Conservation (phyloP, 2,888 invertebrate genomes). For the Malachius bipustulatus region DNA sequence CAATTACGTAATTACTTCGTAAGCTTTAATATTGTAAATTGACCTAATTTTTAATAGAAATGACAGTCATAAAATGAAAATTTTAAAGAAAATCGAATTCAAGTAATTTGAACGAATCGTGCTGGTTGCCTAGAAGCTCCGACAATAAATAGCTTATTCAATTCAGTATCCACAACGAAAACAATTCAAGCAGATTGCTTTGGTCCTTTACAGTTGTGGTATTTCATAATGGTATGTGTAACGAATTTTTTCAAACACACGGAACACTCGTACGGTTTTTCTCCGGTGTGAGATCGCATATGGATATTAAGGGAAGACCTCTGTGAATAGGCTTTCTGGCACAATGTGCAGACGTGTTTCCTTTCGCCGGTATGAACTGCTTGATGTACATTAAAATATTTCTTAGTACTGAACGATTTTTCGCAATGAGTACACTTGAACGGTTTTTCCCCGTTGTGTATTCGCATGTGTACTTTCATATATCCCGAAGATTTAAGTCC, state of each 20-base stretch:
- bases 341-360: slow-evolving; percentile 24
- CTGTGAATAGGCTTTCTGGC: slow-evolving; percentile 44
- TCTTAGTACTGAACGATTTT: slow-evolving; percentile 20
- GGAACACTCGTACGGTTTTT: slow-evolving; percentile 42
- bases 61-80: no score
- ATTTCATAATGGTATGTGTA: no score
- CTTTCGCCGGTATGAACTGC: slow-evolving; percentile 42
- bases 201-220: no score
- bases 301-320: slow-evolving; percentile 41
- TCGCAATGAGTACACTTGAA: not conserved
- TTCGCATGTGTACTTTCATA: slow-evolving; percentile 22
- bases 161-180: no score
- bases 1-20: no score
- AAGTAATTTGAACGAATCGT: no score
- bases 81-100: no score
- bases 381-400: slow-evolving; percentile 33
- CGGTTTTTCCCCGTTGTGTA: slow-evolving; percentile 26
- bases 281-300: slow-evolving; percentile 31
- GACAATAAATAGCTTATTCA: no score
- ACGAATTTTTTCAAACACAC: slow-evolving; percentile 26
- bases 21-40: no score
- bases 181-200: no score
- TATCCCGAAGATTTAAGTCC: slow-evolving; percentile 18
- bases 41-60: no score
- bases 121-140: no score